phyloP scores from a whole-genome alignment of 2,113 vertebrate genomes.

The Engraulis encrasicolus region DNA sequence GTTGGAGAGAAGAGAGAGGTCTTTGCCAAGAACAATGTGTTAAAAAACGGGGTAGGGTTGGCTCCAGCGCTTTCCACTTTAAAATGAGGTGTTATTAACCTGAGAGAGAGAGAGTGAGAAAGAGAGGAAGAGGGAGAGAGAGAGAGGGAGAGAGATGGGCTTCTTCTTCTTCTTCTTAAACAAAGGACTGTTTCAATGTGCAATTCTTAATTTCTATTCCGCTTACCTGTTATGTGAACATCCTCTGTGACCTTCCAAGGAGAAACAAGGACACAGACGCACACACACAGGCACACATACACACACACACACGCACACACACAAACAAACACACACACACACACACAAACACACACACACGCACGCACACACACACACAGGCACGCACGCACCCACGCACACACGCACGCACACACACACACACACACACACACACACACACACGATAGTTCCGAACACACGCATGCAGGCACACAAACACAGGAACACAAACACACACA shows the following conservation, averaged over 20 bases:
- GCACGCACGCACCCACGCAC: too few species aligned
- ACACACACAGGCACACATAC: constrained; percentile 3
- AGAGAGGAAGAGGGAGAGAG: too few species aligned
- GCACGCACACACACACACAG: too few species aligned
- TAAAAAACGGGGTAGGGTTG: constrained; percentile 2
- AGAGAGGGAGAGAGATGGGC: too few species aligned
- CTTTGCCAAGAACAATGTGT: not conserved
- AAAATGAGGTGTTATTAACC: constrained; percentile 1
- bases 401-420: not conserved
- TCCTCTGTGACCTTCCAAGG: not conserved
- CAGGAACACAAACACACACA: not conserved
- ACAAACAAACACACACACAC: too few species aligned
- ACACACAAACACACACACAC: too few species aligned
- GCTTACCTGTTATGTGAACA: not conserved
- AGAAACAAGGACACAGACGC: not conserved
- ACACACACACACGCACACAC: not conserved
- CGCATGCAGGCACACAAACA: too few species aligned
- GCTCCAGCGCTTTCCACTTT: not conserved
- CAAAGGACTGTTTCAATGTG: not conserved
- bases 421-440: not conserved
- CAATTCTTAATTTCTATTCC: not conserved
- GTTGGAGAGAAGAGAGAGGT: too few species aligned
- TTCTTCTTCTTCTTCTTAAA: not conserved
- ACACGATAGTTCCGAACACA: too few species aligned
- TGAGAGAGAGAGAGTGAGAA: not conserved